Percentiles rank a stretch among this genome's conserved stretches.
phyloP scores from a whole-genome alignment of 2,888 invertebrate genomes.

The Unio pictorum region DNA sequence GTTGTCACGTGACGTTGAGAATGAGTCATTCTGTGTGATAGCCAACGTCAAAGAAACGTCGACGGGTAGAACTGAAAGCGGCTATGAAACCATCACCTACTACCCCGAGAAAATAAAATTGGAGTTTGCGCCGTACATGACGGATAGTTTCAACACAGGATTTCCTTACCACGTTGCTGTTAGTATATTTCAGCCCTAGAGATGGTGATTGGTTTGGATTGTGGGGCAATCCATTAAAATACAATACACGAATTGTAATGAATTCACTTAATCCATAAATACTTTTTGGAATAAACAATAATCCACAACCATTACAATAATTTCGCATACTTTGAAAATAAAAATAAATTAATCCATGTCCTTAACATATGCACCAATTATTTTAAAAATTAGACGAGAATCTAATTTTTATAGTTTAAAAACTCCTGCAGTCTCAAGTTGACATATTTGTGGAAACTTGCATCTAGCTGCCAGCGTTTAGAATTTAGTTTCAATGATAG shows the following conservation, averaged over 20 bases:
- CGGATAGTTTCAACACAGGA: constrained; percentile 38
- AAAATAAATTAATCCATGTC: not conserved
- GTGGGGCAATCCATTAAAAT: not conserved
- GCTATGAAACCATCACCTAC: constrained; percentile 80
- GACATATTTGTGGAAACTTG: too few species aligned
- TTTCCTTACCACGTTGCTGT: constrained; percentile 18
- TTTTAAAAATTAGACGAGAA: too few species aligned
- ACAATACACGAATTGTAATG: not conserved
- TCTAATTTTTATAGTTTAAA: too few species aligned
- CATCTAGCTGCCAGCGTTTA: too few species aligned
- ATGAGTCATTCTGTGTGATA: constrained; percentile 66
- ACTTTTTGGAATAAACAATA: too few species aligned
- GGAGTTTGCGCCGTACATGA: constrained; percentile 33
- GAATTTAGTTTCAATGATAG: too few species aligned
- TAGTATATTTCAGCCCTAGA: not conserved
- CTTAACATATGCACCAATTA: not conserved
- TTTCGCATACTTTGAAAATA: too few species aligned
- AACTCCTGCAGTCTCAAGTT: too few species aligned
- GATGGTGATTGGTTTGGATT: not conserved
- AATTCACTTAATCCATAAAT: too few species aligned
- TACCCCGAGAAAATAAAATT: constrained; percentile 81
- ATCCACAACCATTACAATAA: too few species aligned
- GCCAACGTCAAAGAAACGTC: constrained; percentile 91
- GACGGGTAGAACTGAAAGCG: constrained; percentile 88
- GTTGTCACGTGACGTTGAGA: constrained; percentile 20